Conservation (phyloP, 2,113 vertebrate genomes). For the Ailurus styani region DNA sequence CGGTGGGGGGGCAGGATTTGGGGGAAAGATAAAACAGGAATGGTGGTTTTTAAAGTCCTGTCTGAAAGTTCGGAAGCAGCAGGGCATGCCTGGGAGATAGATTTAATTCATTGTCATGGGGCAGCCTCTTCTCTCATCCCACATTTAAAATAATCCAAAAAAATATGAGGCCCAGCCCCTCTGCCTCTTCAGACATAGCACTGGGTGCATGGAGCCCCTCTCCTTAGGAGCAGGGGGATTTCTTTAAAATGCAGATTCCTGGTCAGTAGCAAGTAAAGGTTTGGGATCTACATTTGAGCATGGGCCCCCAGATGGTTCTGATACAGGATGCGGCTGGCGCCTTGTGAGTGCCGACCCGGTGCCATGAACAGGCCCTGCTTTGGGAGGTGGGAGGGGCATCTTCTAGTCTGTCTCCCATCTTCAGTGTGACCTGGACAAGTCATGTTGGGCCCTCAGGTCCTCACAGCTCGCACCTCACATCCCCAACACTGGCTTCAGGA, state of each 20-base stretch:
- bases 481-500: neutral
- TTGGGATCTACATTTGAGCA: neutral
- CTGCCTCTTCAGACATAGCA: neutral
- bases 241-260: neutral
- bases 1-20: neutral
- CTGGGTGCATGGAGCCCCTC: neutral
- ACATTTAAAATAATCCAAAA: neutral
- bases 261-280: neutral
- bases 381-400: rapidly evolving
- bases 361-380: neutral
- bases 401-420: neutral
- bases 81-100: neutral
- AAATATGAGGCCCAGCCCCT: neutral
- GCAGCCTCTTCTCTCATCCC: neutral
- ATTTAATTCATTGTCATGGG: neutral
- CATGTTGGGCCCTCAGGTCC: neutral
- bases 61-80: neutral
- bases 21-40: neutral
- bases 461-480: neutral
- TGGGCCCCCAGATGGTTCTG: too few relatives aligned
- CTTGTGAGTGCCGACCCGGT: neutral
- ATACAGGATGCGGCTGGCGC: rapidly evolving
- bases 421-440: neutral
- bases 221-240: neutral
- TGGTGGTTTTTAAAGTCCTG: neutral